Evolutionary conservation across 2,888 invertebrate species (phyloP), one percentile per base, ranked within the genome.

Genomic region (Dryobota labecula): DNA sequence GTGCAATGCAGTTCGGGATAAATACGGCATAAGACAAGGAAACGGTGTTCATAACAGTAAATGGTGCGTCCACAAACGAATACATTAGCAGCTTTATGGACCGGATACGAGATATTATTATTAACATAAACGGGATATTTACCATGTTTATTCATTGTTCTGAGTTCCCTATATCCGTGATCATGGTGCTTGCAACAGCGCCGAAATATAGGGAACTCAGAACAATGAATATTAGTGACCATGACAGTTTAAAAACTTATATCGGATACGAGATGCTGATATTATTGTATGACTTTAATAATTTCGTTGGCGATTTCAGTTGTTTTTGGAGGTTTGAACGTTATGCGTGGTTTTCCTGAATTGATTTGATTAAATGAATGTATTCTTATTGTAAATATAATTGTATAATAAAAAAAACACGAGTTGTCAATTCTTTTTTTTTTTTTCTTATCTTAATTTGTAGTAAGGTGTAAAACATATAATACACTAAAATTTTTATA

Each of bases 1-100:
- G 60, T 82, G 61, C 73, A 73, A 53, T 63, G 57, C 51, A 61
- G 47, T 86, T 86, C 82, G 85, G 86, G 84, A 91, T 92, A 92
- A 92, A 92, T 91, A 91, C 84, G 71, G 79, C 78, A 78, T 84
- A 87, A 86, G 86, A 88, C 88, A 90, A 90, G 90, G 84, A 91
- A 91, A 87, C 89, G 84, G 82, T 82, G 88, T 87, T 90, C 92
- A 90, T 93, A 91, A 92, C 84, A 90, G 86, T 89, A 92, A 94
- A 94, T 93, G 93, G 92, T 86, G 90, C 93, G 90, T 89, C 90
- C 88, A 87, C 86, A 87, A 90, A 90, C 88, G 90, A 89, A 90
- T 91, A 88, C 88, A 93, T 93, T 91, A 90, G 89, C 87, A 88
- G 87, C 71, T 92, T 93, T 92, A 93, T 92, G 86, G 90, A 73